Evolutionary conservation across 2,888 invertebrate species (phyloP), one percentile per base, ranked within the genome.

Genomic region (Cactoblastis cactorum): DNA sequence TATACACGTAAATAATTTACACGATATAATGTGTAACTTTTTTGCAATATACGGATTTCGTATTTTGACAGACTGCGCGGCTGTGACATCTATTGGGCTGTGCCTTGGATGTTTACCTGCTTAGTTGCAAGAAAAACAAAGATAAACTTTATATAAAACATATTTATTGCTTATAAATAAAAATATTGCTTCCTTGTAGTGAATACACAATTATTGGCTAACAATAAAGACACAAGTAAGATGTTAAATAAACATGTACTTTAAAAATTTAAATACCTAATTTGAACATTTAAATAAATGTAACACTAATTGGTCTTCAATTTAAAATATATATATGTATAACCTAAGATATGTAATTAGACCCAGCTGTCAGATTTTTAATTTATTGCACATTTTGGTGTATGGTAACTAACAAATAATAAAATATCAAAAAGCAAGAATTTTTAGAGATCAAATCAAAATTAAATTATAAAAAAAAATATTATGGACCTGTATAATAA

Each of bases 311-410:
- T 11, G 8, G 28, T 24, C 28, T 43, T 17, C 28, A 24, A 17
- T 28, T 8, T n/a, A 24, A 24, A 12, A 19, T 3, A 22, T 14
- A 12, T 14, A 41, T 6, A 3, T 41, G 22, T 24, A 8, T 24
- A 15, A 9, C 39, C 8, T 9, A 24, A 41, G 14, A 41, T 35
- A 14, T 28, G 28, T 28, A 28, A 22, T 22, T 3, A 22, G 24
- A 5, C 3, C 24, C 24, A 33, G 33, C 12, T 33, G 33, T 1
- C 3, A 2, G 33, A 32, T 9, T 22, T 9, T 22, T 34, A n/a
- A 50, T 12, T 50, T 58, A 69, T 69, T 69, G 69, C 69, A 69
- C 69, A 62, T 52, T 43, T 50, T 57, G 61, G 55, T 57, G 54
- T 54, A 50, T 67, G 69, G 69, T 69, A 69, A 69, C 68, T 63